These are phyloP conservation scores for Catharus ustulatus DNA, from an alignment of 2,797 vertebrate genomes.

Conservation along the genomic window DNA sequence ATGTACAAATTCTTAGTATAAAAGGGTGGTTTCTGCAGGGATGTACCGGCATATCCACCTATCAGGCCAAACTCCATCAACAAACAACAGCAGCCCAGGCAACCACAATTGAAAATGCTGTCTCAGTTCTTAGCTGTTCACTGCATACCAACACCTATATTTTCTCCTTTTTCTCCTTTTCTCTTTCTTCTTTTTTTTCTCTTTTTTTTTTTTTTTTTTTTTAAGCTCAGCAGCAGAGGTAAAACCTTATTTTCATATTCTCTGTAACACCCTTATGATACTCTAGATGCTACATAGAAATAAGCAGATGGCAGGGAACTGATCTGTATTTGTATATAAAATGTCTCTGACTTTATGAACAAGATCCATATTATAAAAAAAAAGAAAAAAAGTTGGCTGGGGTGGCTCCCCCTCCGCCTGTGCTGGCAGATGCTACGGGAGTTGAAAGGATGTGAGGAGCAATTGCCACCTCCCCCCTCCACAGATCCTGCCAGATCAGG, in stretches of 20 bases:
- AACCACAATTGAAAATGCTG: neutral
- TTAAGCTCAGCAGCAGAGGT: neutral
- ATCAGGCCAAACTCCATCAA: neutral
- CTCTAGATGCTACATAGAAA: neutral
- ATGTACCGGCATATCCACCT: neutral
- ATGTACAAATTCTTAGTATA: neutral
- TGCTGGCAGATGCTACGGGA: neutral
- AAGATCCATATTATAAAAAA: neutral
- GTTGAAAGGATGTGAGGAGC: neutral
- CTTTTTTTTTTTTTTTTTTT: neutral
- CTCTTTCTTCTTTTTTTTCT: too few relatives aligned
- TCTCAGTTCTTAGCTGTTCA: neutral
- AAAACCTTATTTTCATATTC: constrained; percentile 37
- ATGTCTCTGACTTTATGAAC: neutral
- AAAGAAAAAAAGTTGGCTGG: neutral
- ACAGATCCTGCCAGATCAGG: constrained; percentile 17
- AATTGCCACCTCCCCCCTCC: neutral
- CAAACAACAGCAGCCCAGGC: neutral
- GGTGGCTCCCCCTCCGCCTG: neutral
- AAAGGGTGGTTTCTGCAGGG: neutral
- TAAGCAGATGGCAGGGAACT: constrained; percentile 43
- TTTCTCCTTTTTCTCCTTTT: neutral
- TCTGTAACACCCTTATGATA: neutral
- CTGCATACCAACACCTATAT: neutral
- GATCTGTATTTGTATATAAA: constrained; percentile 8